Base-by-base conservation (phyloP, 2,113 vertebrate genomes). In the Gopherus evgoodei region DNA sequence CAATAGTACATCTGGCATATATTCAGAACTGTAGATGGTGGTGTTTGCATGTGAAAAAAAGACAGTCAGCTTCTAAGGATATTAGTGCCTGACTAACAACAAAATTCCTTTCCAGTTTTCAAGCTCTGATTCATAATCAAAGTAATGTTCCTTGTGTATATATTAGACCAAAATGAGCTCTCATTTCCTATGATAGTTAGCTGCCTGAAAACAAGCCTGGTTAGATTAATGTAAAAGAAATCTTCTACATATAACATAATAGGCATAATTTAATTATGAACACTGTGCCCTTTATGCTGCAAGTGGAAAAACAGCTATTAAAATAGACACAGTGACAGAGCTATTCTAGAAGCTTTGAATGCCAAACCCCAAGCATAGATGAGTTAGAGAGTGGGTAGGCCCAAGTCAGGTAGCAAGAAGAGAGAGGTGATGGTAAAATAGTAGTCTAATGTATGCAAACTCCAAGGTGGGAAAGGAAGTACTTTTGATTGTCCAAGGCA, bases 211-310 rank as follows among this genome's bases (percentile, higher is more conserved):
- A 80, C 49, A 90, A 91, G 62, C 78, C 24, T 80, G 89, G 90
- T 87, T 93, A 90, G 91, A 56, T 84, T 42, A 78, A 96, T 87
- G 94, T 72, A 89, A 94, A 97, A 97, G 91, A 72, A 90, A 21
- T 17, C 81, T 82, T 78, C 91, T 83, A 84, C 11, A 9, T 75
- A 93, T 65, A 62, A 92, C 47, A 56, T 69, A 69, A 38, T 38
- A 69, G 65, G 65, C 35, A 69, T 69, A 69, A 69, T 38, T 69
- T 69, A n/a, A n/a, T 69, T 44, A 76, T 76, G 75, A 44, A 44
- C 75, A 76, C 42, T 44, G 6, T 44, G 75, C 38, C 75, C 24
- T 84, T 31, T 81, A 17, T 16, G 6, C 29, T 54, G 19, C 29
- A 38, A 59, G 25, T 4, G 6, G 12, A 17, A 84, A 87, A 84